A percentile compares a stretch with the other conserved stretches of the same genome.
Evolutionary conservation across 2,797 vertebrate species (phyloP).

Genomic region (Poecilia picta): DNA sequence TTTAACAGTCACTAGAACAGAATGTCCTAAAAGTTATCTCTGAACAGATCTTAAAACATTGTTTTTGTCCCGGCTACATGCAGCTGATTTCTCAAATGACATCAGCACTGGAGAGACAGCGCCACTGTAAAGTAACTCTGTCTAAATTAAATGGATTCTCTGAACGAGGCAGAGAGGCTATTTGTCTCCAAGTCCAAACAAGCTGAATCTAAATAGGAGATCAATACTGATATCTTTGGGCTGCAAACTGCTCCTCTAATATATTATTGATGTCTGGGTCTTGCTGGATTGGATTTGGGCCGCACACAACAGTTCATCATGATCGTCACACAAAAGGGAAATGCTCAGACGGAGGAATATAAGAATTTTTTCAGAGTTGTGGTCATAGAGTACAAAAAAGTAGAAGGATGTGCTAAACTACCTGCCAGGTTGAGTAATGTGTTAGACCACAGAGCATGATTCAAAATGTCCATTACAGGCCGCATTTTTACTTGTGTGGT

Average conservation of each 20-base stretch:
- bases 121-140: constrained; percentile 41
- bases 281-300: constrained; percentile 72
- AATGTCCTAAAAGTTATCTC: neutral
- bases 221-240: constrained; percentile 81
- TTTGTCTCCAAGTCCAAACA: constrained; percentile 76
- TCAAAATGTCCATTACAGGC: constrained; percentile 27
- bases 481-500: constrained; percentile 20
- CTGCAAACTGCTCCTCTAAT: constrained; percentile 74
- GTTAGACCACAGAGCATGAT: constrained; percentile 27
- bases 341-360: constrained; percentile 31
- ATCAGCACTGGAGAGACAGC: constrained; percentile 31
- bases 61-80: neutral
- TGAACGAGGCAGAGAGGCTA: constrained; percentile 58
- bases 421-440: constrained; percentile 61
- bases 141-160: constrained; percentile 72
- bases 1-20: constrained; percentile 2
- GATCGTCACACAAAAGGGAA: constrained; percentile 42
- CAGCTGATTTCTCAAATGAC: constrained; percentile 26
- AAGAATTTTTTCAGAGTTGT: constrained; percentile 47
- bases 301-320: constrained; percentile 72
- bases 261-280: constrained; percentile 76
- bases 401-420: constrained; percentile 28
- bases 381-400: constrained; percentile 23
- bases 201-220: constrained; percentile 73
- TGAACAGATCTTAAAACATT: neutral